A percentile compares a stretch with the other conserved stretches of the same genome.
phyloP scores from a whole-genome alignment of 2,888 invertebrate species.

The Stenotaenia linearis region DNA sequence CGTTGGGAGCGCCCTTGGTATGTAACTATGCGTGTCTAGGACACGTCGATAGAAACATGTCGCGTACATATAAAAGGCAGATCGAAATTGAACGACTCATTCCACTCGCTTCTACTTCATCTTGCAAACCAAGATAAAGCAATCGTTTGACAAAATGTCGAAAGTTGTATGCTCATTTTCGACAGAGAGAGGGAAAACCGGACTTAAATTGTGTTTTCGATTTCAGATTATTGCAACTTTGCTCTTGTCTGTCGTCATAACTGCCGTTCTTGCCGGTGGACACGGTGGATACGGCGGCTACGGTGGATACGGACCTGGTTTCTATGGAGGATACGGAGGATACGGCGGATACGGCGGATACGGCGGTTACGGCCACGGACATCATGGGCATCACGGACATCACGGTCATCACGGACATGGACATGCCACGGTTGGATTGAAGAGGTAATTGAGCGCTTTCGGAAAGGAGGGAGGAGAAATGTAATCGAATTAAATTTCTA shows the following conservation, averaged over 20 bases:
- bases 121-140: not conserved
- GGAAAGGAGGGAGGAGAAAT: no score
- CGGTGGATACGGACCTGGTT: not conserved
- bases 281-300: slow-evolving; percentile 24
- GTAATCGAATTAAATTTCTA: not conserved
- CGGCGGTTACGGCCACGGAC: not conserved
- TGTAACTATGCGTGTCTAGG: not conserved
- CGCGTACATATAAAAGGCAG: not conserved
- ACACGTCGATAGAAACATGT: not conserved
- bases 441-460: not conserved
- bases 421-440: not conserved
- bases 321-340: slow-evolving; percentile 17
- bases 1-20: not conserved
- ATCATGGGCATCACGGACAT: not conserved
- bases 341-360: slow-evolving; percentile 19
- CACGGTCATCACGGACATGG: slow-evolving; percentile 5
- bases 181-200: not conserved
- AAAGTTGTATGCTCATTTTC: not conserved
- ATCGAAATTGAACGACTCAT: not conserved
- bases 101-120: not conserved
- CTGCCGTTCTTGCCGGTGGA: not conserved
- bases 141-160: not conserved
- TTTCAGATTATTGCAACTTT: not conserved
- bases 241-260: not conserved
- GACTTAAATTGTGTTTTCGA: not conserved